Conservation (phyloP, 2,797 vertebrate genomes). For the Pogonophryne albipinna region DNA sequence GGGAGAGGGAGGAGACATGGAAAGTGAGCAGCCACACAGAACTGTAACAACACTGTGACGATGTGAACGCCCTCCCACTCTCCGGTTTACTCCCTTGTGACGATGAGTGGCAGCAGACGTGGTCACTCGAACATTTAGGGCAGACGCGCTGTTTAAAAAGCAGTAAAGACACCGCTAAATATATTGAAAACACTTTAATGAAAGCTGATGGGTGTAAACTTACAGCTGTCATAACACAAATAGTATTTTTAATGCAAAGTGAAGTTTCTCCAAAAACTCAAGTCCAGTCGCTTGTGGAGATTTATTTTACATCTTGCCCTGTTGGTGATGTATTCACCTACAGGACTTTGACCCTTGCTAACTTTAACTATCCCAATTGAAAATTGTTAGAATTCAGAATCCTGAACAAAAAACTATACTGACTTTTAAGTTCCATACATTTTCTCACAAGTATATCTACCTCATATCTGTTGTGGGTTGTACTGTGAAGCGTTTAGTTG, state of each 20-base stretch:
- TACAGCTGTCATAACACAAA: constrained; percentile 13
- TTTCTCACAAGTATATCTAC: constrained; percentile 18
- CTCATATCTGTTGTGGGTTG: constrained; percentile 13
- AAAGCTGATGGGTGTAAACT: constrained; percentile 13
- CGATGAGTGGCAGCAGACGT: constrained; percentile 65
- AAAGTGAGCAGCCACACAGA: constrained; percentile 80
- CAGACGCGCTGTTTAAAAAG: constrained; percentile 49
- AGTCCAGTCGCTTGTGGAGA: neutral
- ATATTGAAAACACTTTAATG: constrained; percentile 19
- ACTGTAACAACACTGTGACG: constrained; percentile 78
- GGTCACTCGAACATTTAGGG: constrained; percentile 68
- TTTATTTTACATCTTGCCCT: neutral
- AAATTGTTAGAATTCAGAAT: neutral
- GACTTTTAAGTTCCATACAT: constrained; percentile 10
- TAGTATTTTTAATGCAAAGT: neutral
- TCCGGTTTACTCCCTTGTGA: constrained; percentile 78
- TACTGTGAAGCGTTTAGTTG: neutral
- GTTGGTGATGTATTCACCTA: neutral
- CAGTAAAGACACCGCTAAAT: constrained; percentile 24
- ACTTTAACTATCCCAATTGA: constrained; percentile 6
- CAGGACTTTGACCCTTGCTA: constrained; percentile 24
- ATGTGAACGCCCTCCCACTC: constrained; percentile 62
- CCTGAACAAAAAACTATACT: constrained; percentile 2
- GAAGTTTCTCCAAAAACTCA: constrained; percentile 7
- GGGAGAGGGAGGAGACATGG: constrained; percentile 70